Conservation (phyloP, 2,888 invertebrate genomes). For the Ephialtes manifestator region DNA sequence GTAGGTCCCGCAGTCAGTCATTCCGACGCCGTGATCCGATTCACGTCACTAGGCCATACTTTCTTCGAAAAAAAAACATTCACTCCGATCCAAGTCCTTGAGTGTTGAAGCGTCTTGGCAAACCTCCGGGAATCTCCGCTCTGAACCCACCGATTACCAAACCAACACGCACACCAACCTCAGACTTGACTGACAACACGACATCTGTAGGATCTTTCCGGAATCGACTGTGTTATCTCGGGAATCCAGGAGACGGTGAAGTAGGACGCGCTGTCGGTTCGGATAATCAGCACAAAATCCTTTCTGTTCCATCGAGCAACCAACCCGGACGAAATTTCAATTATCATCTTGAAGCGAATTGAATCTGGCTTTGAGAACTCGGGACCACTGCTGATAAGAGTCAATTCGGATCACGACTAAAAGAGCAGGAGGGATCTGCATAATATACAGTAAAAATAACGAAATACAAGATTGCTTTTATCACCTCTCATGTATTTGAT, state of each 20-base stretch:
- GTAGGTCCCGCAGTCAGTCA: constrained; percentile 80
- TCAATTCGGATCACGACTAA: constrained; percentile 43
- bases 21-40: constrained; percentile 81
- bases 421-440: constrained; percentile 44
- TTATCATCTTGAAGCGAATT: constrained; percentile 3
- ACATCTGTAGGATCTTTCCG: constrained; percentile 72
- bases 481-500: background rate
- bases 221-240: constrained; percentile 58
- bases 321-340: constrained; percentile 4
- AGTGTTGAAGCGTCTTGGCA: constrained; percentile 11
- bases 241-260: constrained; percentile 58
- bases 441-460: constrained; percentile 61
- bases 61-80: constrained; percentile 29
- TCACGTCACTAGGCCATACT: constrained; percentile 74
- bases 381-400: background rate
- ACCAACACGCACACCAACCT: constrained; percentile 8
- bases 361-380: constrained; percentile 15
- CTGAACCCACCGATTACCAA: constrained; percentile 61
- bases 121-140: constrained; percentile 23
- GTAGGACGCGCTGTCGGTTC: constrained; percentile 62
- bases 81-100: constrained; percentile 8
- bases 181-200: constrained; percentile 51
- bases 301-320: constrained; percentile 28
- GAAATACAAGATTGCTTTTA: constrained; percentile 5
- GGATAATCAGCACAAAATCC: background rate